Percentiles rank a stretch among this genome's conserved stretches.
phyloP scores from a whole-genome alignment of 2,888 invertebrate genomes.

The Dexiosoma caninum region DNA sequence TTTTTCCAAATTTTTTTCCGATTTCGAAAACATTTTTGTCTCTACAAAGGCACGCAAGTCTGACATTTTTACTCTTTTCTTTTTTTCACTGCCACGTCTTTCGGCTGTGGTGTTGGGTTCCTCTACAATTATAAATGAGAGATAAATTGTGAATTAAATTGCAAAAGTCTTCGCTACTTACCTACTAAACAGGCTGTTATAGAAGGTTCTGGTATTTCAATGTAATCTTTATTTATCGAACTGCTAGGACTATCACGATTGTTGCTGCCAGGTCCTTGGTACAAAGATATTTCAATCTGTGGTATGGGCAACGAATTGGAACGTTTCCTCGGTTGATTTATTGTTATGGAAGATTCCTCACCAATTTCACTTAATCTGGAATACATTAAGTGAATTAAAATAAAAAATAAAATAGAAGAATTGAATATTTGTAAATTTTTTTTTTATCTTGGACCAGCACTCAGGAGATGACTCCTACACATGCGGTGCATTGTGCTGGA shows the following conservation, averaged over 20 bases:
- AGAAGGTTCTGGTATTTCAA: constrained; percentile 87
- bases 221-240: constrained; percentile 83
- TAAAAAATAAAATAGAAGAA: no score
- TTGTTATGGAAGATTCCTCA: constrained; percentile 86
- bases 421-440: no score
- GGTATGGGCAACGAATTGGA: constrained; percentile 96
- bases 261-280: constrained; percentile 84
- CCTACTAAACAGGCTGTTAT: constrained; percentile 77
- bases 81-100: constrained; percentile 89
- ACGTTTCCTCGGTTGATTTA: constrained; percentile 88
- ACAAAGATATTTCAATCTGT: constrained; percentile 92
- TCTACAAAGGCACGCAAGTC: constrained; percentile 95
- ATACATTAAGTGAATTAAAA: background rate
- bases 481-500: no score
- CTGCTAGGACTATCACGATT: constrained; percentile 78
- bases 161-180: constrained; percentile 58
- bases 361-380: constrained; percentile 89
- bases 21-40: constrained; percentile 92
- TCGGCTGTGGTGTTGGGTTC: constrained; percentile 73
- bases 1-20: constrained; percentile 93
- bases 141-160: background rate
- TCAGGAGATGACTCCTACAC: no score
- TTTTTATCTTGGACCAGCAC: no score
- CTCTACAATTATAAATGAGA: constrained; percentile 64
- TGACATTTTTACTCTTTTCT: constrained; percentile 93